Percentiles rank a stretch among this genome's conserved stretches.
Conservation (phyloP, 2,888 invertebrate genomes). For the Morinoia aosen region DNA sequence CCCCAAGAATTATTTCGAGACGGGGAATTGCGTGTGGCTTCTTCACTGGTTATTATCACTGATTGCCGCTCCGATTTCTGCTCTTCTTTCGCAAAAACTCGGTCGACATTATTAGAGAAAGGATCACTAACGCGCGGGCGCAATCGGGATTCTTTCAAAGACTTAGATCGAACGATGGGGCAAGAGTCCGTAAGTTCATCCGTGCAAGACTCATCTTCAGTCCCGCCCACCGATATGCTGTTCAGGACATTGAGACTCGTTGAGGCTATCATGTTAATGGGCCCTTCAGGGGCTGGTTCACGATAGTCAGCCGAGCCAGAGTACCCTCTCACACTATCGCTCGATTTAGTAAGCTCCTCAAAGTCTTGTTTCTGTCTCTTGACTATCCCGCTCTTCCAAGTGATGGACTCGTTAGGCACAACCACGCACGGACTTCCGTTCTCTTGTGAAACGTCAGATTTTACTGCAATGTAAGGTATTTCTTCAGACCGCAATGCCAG, state of each 20-base stretch:
- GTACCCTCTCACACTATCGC: constrained; percentile 54
- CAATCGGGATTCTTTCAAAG: constrained; percentile 25
- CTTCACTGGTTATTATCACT: constrained; percentile 2
- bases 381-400: constrained; percentile 64
- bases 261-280: constrained; percentile 58
- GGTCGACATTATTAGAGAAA: constrained; percentile 81
- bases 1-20: constrained; percentile 85
- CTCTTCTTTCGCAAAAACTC: constrained; percentile 81
- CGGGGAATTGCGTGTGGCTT: constrained; percentile 73
- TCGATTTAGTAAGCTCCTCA: constrained; percentile 63
- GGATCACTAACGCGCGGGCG: constrained; percentile 74
- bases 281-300: constrained; percentile 51
- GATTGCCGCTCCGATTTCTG: constrained; percentile 68
- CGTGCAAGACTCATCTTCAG: constrained; percentile 23
- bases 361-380: constrained; percentile 66
- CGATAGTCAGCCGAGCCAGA: constrained; percentile 32
- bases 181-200: neutral
- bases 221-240: neutral
- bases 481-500: neutral
- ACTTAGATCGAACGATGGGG: constrained; percentile 45
- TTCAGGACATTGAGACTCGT: constrained; percentile 58
- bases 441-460: neutral
- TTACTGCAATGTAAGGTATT: neutral
- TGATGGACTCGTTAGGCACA: constrained; percentile 62
- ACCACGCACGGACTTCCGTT: constrained; percentile 25